These are phyloP conservation scores for Poecile atricapillus DNA, from an alignment of 2,113 vertebrate species.

Conservation along the genomic window DNA sequence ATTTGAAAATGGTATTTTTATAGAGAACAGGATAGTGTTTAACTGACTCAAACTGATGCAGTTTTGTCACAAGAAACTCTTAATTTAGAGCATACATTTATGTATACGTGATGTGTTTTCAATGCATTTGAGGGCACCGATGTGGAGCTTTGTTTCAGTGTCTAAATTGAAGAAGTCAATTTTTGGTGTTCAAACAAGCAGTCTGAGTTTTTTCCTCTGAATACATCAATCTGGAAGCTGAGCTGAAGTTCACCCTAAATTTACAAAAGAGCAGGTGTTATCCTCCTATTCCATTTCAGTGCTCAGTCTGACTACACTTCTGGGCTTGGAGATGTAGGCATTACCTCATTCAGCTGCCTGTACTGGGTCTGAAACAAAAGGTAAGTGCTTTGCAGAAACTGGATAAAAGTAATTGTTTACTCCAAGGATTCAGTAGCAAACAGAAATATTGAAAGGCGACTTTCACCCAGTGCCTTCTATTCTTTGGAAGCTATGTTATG, in stretches of 20 bases:
- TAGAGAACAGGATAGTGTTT: background rate
- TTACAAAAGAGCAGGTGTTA: constrained; percentile 29
- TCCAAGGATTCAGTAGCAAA: constrained; percentile 3
- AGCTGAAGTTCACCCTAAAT: constrained; percentile 5
- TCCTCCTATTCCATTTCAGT: background rate
- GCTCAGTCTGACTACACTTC: background rate
- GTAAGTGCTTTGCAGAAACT: background rate
- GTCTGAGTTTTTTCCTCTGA: background rate
- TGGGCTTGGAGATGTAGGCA: background rate
- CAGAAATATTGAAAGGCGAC: background rate
- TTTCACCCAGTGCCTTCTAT: background rate
- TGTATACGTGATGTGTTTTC: background rate
- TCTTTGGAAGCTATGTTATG: background rate
- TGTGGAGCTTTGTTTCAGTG: background rate
- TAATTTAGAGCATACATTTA: background rate
- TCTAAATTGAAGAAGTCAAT: background rate
- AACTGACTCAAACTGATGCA: background rate
- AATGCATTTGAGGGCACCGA: background rate
- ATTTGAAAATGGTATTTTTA: background rate
- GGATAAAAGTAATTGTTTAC: constrained; percentile 4
- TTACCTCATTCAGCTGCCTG: background rate
- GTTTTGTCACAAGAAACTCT: background rate
- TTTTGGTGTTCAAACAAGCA: background rate
- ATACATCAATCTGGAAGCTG: background rate
- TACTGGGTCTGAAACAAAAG: constrained; percentile 8